Conservation (phyloP, 2,888 invertebrate genomes). For the Agrilus cyanescens region DNA sequence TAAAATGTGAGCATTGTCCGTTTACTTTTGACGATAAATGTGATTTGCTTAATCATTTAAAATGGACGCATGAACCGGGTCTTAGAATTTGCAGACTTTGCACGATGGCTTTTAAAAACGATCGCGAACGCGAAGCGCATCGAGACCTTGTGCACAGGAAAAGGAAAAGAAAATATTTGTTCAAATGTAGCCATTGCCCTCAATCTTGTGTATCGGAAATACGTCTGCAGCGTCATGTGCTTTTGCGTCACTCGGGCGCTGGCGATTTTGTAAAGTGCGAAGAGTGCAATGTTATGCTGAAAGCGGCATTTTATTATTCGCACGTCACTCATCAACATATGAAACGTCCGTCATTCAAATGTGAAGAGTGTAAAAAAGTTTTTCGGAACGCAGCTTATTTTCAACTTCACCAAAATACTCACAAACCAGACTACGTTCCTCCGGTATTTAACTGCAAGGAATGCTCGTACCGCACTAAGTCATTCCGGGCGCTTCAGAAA, state of each 20-base stretch:
- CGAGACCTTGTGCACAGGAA: too few species aligned
- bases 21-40: too few species aligned
- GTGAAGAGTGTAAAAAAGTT: conserved; percentile 2
- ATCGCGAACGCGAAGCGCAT: too few species aligned
- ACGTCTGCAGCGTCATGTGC: conserved; percentile 8
- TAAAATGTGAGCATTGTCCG: too few species aligned
- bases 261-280: too few species aligned
- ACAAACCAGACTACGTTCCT: conserved; percentile 3
- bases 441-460: conserved; percentile 2
- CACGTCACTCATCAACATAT: not conserved
- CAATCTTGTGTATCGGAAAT: conserved; percentile 6
- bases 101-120: too few species aligned
- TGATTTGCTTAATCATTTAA: conserved; percentile 20
- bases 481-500: not conserved
- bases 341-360: conserved; percentile 1
- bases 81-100: too few species aligned
- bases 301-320: too few species aligned
- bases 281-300: too few species aligned
- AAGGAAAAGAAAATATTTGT: conserved; percentile 13
- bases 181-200: conserved; percentile 17
- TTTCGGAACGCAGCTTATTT: not conserved
- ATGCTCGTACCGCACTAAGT: not conserved
- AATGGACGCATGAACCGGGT: too few species aligned
- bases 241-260: conserved; percentile 8
- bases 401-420: not conserved